Conservation (phyloP, 2,113 vertebrate species). For the Trachemys scripta region DNA sequence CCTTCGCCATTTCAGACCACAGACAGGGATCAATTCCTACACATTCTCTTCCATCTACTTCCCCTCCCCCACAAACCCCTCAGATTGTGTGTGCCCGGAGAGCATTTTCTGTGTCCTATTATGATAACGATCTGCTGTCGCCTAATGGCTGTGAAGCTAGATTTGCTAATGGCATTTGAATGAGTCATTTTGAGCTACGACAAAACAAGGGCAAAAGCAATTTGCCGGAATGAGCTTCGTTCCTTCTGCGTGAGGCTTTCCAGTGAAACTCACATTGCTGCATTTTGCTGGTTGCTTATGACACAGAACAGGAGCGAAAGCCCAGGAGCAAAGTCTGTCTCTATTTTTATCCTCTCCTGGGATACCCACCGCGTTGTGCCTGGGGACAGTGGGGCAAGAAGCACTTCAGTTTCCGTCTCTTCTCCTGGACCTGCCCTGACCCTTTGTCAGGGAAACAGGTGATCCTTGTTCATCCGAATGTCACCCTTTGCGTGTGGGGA, state of each 20-base stretch:
- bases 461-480: not conserved
- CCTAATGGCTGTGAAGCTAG: not conserved
- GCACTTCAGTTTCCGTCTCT: not conserved
- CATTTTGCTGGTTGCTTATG: not conserved
- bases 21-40: rapidly evolving
- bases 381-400: not conserved
- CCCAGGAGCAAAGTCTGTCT: not conserved
- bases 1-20: not conserved
- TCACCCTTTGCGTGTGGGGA: not conserved
- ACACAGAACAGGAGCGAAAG: not conserved
- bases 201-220: not conserved
- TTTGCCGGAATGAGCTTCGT: not conserved
- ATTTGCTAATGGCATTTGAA: rapidly evolving
- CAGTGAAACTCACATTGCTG: not conserved
- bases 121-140: not conserved
- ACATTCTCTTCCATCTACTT: rapidly evolving
- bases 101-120: not conserved
- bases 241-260: not conserved
- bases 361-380: not conserved
- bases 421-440: not conserved
- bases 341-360: not conserved
- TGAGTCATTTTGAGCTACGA: not conserved
- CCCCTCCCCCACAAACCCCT: rapidly evolving
- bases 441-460: not conserved
- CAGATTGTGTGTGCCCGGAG: rapidly evolving